These are phyloP conservation scores for Cepaea hortensis DNA, from an alignment of 2,888 invertebrate species.

Conservation along the genomic window DNA sequence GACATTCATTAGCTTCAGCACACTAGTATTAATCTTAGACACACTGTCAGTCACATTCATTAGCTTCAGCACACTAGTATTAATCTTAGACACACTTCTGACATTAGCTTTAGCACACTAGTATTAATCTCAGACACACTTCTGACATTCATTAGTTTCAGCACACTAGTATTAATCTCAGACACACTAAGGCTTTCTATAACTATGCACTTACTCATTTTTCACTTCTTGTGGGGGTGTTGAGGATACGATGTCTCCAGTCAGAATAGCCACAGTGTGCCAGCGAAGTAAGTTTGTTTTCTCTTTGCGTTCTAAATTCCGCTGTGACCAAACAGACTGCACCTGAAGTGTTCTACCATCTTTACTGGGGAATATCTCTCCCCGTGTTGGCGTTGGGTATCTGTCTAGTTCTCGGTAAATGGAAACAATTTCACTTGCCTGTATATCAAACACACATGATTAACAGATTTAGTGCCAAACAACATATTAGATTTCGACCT, in stretches of 20 bases:
- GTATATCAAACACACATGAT: background rate
- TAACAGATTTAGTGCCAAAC: no score
- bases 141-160: no score
- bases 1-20: no score
- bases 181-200: background rate
- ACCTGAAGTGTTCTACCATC: conserved; percentile 50
- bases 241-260: conserved; percentile 18
- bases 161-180: no score
- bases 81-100: no score
- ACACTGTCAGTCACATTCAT: no score
- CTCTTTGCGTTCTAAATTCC: conserved; percentile 70
- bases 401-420: conserved; percentile 29
- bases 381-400: conserved; percentile 28
- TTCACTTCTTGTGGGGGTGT: conserved; percentile 48
- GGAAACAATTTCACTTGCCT: conserved; percentile 32
- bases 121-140: no score
- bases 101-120: no score
- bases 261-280: conserved; percentile 54
- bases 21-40: no score
- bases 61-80: no score
- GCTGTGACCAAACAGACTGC: conserved; percentile 65
- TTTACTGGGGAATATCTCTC: background rate
- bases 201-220: conserved; percentile 44
- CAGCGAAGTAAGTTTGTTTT: conserved; percentile 65
- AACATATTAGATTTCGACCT: no score